phyloP scores from a whole-genome alignment of 2,113 vertebrate species.

The Oreochromis niloticus region DNA sequence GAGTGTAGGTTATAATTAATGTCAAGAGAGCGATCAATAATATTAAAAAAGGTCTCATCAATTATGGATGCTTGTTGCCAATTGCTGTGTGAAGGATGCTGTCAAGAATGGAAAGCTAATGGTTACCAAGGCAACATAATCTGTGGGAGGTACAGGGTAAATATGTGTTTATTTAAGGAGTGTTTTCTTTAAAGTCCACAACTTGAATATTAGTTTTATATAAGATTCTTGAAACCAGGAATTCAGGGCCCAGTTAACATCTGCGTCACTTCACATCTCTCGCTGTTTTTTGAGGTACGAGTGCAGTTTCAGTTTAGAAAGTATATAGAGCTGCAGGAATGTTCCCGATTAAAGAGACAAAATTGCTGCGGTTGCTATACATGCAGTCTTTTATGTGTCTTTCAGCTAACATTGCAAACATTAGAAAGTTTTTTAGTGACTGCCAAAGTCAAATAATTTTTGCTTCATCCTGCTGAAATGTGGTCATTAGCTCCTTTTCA shows the following conservation, averaged over 20 bases:
- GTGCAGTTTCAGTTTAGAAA: neutral
- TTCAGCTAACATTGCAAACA: neutral
- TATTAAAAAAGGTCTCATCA: neutral
- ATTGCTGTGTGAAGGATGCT: neutral
- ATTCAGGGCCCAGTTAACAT: neutral
- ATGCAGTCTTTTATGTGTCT: neutral
- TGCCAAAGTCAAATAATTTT: neutral
- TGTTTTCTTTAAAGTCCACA: neutral
- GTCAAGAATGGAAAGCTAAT: neutral
- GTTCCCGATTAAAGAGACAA: neutral
- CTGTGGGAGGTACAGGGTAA: neutral
- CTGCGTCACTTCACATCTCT: neutral
- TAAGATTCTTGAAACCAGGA: neutral
- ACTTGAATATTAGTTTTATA: neutral
- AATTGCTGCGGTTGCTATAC: neutral
- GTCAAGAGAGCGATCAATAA: neutral
- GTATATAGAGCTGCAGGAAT: neutral
- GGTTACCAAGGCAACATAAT: slow-evolving; percentile 8
- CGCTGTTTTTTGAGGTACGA: neutral
- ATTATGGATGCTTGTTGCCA: neutral
- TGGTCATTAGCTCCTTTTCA: neutral
- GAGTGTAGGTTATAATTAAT: neutral
- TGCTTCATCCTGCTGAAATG: neutral
- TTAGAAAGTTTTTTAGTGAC: neutral
- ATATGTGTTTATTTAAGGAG: neutral